phyloP scores from a whole-genome alignment of 1,140 invertebrate species.

The Cepaea nemoralis region DNA sequence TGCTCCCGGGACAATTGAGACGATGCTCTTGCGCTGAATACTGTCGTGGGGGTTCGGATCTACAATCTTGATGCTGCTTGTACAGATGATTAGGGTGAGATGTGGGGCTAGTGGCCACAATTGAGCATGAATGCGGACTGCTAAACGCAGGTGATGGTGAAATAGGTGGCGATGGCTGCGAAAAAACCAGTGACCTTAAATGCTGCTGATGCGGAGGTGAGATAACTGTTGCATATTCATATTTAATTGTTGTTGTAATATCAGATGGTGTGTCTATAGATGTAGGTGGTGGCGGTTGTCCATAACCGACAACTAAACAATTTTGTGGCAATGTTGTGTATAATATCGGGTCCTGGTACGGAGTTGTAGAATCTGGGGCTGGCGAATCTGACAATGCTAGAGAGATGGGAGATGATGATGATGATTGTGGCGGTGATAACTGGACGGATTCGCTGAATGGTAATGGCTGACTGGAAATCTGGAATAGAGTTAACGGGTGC shows the following conservation, averaged over 20 bases:
- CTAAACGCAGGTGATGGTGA: background rate
- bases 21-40: background rate
- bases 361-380: too few species aligned
- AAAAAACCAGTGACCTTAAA: background rate
- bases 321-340: too few species aligned
- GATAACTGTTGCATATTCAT: background rate
- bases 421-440: background rate
- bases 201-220: background rate
- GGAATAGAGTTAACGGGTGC: background rate
- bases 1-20: background rate
- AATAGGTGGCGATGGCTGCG: background rate
- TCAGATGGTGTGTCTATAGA: background rate
- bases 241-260: background rate
- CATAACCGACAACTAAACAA: too few species aligned
- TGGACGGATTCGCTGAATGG: background rate
- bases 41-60: background rate
- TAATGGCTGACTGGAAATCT: background rate
- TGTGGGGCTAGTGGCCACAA: background rate
- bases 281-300: background rate
- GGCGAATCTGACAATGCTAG: too few species aligned
- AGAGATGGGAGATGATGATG: background rate
- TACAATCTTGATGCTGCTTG: background rate
- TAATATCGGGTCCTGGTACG: too few species aligned
- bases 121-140: background rate
- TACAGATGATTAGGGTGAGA: background rate